Evolutionary conservation across 2,113 vertebrate species (phyloP).

Genomic region (Phylloscopus whistleri): DNA sequence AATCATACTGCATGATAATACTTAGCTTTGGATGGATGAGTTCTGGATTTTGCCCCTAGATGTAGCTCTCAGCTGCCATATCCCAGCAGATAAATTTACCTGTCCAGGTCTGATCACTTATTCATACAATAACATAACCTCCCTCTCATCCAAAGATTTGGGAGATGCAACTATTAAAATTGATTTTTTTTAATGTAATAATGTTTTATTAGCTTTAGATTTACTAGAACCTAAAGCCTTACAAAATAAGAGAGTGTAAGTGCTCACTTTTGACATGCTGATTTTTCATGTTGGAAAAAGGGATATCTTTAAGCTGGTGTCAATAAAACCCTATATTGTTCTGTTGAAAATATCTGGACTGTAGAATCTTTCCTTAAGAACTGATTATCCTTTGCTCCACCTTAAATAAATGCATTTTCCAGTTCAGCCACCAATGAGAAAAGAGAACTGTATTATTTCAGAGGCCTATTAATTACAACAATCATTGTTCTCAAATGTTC

Average conservation of each 20-base stretch:
- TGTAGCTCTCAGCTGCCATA: not conserved
- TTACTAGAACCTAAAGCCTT: not conserved
- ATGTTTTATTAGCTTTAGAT: not conserved
- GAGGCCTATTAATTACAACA: not conserved
- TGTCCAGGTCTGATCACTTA: not conserved
- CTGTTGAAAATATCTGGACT: not conserved
- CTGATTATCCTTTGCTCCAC: not conserved
- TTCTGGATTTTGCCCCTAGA: not conserved
- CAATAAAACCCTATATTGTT: not conserved
- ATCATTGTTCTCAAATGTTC: not conserved
- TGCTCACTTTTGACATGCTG: not conserved
- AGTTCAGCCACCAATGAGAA: not conserved
- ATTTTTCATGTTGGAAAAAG: not conserved
- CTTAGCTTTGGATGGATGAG: not conserved
- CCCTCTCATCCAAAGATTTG: not conserved
- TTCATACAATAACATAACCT: not conserved
- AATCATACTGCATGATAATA: not conserved
- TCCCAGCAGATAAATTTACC: not conserved
- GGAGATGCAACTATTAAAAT: not conserved
- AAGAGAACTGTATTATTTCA: not conserved
- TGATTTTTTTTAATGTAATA: accelerated
- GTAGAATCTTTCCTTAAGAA: not conserved
- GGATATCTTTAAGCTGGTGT: not conserved
- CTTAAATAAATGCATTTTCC: not conserved
- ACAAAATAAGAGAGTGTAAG: not conserved